These are phyloP conservation scores for Enteromius thamalakanensis DNA, from an alignment of 2,797 vertebrate genomes.

Conservation along the genomic window DNA sequence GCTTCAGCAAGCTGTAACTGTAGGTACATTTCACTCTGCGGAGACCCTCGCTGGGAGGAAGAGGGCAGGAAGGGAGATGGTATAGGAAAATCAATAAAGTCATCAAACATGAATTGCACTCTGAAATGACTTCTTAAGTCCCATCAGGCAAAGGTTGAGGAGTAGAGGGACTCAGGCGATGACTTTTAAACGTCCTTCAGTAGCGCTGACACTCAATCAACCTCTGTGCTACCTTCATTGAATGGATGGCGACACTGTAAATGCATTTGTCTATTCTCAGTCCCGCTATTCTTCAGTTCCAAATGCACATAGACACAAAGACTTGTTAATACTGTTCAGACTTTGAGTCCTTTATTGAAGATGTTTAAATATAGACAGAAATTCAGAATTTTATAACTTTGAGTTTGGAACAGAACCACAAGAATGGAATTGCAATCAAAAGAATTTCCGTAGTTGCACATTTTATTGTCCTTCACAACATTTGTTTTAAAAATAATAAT, in stretches of 20 bases:
- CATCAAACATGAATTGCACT: conserved; percentile 79
- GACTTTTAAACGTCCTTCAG: conserved; percentile 73
- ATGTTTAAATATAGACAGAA: neutral
- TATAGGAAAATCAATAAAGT: conserved; percentile 79
- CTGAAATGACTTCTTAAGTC: conserved; percentile 79
- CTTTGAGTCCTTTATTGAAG: neutral
- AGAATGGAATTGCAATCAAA: neutral
- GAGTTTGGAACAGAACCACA: neutral
- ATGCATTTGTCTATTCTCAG: conserved; percentile 33
- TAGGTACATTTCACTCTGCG: conserved; percentile 65
- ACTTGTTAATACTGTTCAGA: neutral
- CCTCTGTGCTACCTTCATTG: conserved; percentile 46
- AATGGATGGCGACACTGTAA: conserved; percentile 28
- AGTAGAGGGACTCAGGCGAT: conserved; percentile 40
- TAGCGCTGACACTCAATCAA: conserved; percentile 63
- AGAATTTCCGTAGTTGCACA: neutral
- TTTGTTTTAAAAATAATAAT: neutral
- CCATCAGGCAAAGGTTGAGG: conserved; percentile 65
- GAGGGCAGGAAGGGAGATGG: conserved; percentile 59
- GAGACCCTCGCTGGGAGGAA: conserved; percentile 54
- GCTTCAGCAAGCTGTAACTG: conserved; percentile 48
- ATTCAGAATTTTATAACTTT: neutral
- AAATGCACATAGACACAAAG: neutral
- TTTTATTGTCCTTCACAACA: neutral
- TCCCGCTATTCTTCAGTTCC: neutral